Conservation (phyloP, 1,140 invertebrate genomes). For the Armadillidium nasatum region DNA sequence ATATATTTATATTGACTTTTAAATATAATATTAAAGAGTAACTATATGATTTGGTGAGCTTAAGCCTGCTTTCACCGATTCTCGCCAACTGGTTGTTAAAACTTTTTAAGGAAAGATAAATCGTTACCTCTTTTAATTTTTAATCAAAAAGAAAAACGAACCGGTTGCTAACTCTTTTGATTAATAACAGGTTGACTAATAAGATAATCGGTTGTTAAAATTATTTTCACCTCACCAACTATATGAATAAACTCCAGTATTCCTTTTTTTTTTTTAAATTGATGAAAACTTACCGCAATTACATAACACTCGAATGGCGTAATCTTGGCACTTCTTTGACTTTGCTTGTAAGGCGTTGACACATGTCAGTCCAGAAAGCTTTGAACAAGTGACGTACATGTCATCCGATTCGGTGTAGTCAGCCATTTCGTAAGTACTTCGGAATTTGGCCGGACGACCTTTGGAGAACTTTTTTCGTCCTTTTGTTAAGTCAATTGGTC, state of each 20-base stretch:
- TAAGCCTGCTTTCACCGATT: too few species aligned
- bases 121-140: too few species aligned
- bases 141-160: too few species aligned
- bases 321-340: conserved; percentile 46
- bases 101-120: too few species aligned
- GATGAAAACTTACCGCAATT: conserved; percentile 38
- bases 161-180: too few species aligned
- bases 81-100: too few species aligned
- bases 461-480: conserved; percentile 20
- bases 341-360: conserved; percentile 46
- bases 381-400: conserved; percentile 48
- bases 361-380: conserved; percentile 49
- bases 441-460: conserved; percentile 45
- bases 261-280: background rate
- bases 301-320: conserved; percentile 47
- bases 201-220: too few species aligned
- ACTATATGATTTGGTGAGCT: too few species aligned
- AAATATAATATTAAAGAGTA: too few species aligned
- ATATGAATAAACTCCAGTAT: background rate
- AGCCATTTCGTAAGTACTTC: conserved; percentile 38
- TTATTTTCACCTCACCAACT: too few species aligned
- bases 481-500: background rate
- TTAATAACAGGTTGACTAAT: too few species aligned
- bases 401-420: conserved; percentile 38
- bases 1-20: too few species aligned